A percentile compares a stretch with the other conserved stretches of the same genome.
Conservation (phyloP, 1,140 invertebrate species). For the Drosophila burlai region DNA sequence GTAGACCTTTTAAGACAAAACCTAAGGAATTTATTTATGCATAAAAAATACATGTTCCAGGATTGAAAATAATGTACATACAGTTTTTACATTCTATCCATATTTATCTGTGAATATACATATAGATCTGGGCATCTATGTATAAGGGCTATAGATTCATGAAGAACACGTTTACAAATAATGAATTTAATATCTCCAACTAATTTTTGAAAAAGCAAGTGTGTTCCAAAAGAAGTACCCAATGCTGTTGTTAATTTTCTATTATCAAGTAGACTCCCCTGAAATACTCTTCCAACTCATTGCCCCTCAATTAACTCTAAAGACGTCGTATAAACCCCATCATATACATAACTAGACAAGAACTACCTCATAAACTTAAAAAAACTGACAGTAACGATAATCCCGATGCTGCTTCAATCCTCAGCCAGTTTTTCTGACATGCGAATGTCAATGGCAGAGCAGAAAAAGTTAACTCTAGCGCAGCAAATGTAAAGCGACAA, state of each 20-base stretch:
- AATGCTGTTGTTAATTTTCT: not conserved
- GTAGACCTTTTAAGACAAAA: too few species aligned
- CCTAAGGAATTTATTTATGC: too few species aligned
- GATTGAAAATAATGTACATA: too few species aligned
- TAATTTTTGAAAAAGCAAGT: not conserved
- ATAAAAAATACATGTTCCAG: too few species aligned
- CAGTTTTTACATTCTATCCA: too few species aligned
- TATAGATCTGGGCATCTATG: not conserved
- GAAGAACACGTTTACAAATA: not conserved
- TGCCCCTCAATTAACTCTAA: conserved; percentile 4
- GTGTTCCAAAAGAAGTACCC: fast-evolving
- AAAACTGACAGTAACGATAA: conserved; percentile 27
- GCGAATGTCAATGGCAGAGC: conserved; percentile 62
- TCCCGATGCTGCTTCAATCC: conserved; percentile 9
- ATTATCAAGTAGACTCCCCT: not conserved
- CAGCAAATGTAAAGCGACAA: conserved; percentile 72
- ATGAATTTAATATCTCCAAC: not conserved
- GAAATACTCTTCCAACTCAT: not conserved
- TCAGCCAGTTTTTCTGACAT: conserved; percentile 39
- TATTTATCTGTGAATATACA: not conserved
- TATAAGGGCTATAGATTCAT: too few species aligned
- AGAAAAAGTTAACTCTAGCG: conserved; percentile 63
- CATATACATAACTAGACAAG: not conserved
- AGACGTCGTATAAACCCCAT: not conserved
- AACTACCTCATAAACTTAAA: too few species aligned